phyloP scores from a whole-genome alignment of 2,888 invertebrate species.

The Griposia aprilina region DNA sequence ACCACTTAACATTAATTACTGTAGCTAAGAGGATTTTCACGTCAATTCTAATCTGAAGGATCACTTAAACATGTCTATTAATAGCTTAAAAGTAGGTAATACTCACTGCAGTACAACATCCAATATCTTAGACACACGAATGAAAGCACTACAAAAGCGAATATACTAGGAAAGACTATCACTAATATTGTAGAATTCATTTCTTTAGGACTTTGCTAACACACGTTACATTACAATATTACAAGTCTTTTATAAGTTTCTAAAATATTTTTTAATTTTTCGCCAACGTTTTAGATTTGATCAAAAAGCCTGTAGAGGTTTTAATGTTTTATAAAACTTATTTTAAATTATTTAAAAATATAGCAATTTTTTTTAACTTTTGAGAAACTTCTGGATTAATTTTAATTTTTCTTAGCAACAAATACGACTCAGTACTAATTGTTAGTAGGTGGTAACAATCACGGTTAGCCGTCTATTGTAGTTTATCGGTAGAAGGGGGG shows the following conservation, averaged over 20 bases:
- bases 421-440: neutral
- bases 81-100: neutral
- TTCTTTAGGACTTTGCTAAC: neutral
- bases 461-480: slow-evolving; percentile 36
- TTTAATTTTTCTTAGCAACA: neutral
- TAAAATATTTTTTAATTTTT: neutral
- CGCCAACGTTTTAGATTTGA: neutral
- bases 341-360: neutral
- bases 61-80: neutral
- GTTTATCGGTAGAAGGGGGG: slow-evolving; percentile 49
- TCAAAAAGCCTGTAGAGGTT: neutral
- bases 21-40: neutral
- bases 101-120: slow-evolving; percentile 46
- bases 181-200: slow-evolving; percentile 45
- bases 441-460: slow-evolving; percentile 40
- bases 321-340: neutral
- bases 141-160: slow-evolving; percentile 39
- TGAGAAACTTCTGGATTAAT: neutral
- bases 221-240: slow-evolving; percentile 3
- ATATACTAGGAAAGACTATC: slow-evolving; percentile 43
- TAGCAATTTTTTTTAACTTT: neutral
- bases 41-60: slow-evolving; percentile 13
- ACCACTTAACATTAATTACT: slow-evolving; percentile 14
- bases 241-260: neutral
- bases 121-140: slow-evolving; percentile 50